Evolutionary conservation across 1,140 invertebrate species (phyloP).

Genomic region (Penaeus chinensis): DNA sequence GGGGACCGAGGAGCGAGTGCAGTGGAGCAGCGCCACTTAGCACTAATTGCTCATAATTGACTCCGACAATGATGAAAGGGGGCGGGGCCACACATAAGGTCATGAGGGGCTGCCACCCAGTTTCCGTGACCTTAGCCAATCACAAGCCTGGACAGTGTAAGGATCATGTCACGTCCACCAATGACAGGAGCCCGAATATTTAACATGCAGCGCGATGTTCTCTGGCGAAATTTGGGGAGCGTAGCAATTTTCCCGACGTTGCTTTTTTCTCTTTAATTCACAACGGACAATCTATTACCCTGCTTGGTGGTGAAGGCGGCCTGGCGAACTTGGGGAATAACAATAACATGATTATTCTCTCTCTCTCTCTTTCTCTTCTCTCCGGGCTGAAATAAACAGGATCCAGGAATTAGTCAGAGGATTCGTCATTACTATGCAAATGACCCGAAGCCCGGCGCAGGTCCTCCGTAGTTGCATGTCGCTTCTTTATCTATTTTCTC

Average conservation of each 20-base stretch:
- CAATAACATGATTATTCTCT: no score
- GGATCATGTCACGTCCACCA: slow-evolving; percentile 44
- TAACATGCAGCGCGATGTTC: slow-evolving; percentile 24
- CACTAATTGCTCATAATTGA: slow-evolving; percentile 35
- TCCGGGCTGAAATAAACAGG: no score
- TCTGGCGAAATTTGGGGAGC: slow-evolving; percentile 14
- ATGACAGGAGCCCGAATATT: slow-evolving; percentile 33
- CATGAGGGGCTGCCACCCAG: slow-evolving; percentile 18
- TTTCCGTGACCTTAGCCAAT: slow-evolving; percentile 46
- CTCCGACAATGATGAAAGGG: slow-evolving; percentile 23
- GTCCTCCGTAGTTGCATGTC: no score
- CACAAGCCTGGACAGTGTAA: not conserved
- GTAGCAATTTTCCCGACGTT: not conserved
- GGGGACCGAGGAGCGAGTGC: not conserved
- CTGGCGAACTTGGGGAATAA: no score
- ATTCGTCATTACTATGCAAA: no score
- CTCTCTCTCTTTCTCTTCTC: no score
- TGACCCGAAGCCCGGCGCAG: no score
- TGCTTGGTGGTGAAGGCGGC: no score
- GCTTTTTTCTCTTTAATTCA: no score
- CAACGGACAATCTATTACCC: no score
- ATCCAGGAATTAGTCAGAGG: no score
- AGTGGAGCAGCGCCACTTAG: slow-evolving; percentile 14
- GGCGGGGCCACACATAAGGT: not conserved
- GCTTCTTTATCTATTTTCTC: no score